Percentiles rank a stretch among this genome's conserved stretches.
Evolutionary conservation across 1,140 invertebrate genomes (phyloP).

Genomic region (Drosophila funebris): DNA sequence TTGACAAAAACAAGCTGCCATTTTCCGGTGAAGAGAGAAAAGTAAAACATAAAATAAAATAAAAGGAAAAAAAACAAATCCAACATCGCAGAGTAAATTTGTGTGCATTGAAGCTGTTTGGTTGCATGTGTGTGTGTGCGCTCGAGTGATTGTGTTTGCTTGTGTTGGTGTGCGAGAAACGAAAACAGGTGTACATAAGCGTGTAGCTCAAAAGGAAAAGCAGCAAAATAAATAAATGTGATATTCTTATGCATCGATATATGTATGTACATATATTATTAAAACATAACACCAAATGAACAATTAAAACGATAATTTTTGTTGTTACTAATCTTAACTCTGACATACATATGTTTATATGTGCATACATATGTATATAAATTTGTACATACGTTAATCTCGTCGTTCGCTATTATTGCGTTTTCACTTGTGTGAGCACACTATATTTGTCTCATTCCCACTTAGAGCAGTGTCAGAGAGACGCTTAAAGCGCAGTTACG

Average conservation of each 20-base stretch:
- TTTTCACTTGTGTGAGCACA: slow-evolving; percentile 60
- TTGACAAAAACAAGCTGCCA: neutral
- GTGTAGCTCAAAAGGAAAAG: slow-evolving; percentile 9
- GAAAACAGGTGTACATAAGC: slow-evolving; percentile 40
- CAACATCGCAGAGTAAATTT: slow-evolving; percentile 14
- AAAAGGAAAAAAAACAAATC: slow-evolving; percentile 18
- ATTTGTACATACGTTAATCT: slow-evolving; percentile 21
- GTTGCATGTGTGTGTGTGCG: slow-evolving; percentile 3
- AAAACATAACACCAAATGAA: slow-evolving; percentile 28
- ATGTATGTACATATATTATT: neutral
- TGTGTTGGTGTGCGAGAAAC: slow-evolving; percentile 55
- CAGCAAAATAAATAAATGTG: slow-evolving; percentile 18
- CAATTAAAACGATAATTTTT: slow-evolving; percentile 29
- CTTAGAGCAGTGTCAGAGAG: slow-evolving; percentile 19
- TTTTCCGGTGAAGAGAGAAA: neutral
- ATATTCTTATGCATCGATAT: slow-evolving; percentile 3
- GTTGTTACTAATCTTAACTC: slow-evolving; percentile 35
- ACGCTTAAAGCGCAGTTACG: slow-evolving; percentile 70
- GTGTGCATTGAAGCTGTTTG: slow-evolving; percentile 46
- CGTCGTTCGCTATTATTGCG: slow-evolving; percentile 57
- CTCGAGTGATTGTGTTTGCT: slow-evolving; percentile 12
- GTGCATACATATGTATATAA: slow-evolving; percentile 23
- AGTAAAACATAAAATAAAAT: slow-evolving; percentile 8
- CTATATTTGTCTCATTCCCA: slow-evolving; percentile 65
- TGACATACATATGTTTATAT: slow-evolving; percentile 38